A percentile compares a stretch with the other conserved stretches of the same genome.
Conservation (phyloP, 2,888 invertebrate species). For the Brachynemurus nebulosus region DNA sequence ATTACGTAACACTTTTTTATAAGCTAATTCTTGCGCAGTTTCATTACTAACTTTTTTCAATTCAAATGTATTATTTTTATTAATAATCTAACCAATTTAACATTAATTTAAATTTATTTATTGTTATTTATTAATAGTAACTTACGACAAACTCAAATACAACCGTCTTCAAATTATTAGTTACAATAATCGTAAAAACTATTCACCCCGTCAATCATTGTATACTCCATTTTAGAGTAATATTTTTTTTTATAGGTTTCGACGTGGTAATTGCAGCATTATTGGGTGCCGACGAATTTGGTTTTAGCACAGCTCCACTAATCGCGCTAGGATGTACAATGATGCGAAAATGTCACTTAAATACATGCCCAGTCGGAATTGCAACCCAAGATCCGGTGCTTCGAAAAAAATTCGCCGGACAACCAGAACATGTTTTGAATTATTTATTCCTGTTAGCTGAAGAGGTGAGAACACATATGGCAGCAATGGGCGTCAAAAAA, state of each 20-base stretch:
- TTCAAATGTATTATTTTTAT: too few species aligned
- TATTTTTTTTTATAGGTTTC: constrained; percentile 44
- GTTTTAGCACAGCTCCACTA: constrained; percentile 95
- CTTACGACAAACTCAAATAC: too few species aligned
- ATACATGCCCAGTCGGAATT: constrained; percentile 98
- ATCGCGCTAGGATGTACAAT: constrained; percentile 98
- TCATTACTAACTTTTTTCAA: too few species aligned
- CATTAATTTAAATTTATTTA: too few species aligned
- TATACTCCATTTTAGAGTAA: not conserved
- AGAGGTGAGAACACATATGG: constrained; percentile 87
- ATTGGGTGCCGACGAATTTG: constrained; percentile 96
- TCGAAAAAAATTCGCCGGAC: constrained; percentile 91
- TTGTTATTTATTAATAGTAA: too few species aligned
- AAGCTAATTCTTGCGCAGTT: too few species aligned
- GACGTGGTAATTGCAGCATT: constrained; percentile 93
- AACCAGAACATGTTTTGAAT: constrained; percentile 95
- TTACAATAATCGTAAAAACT: too few species aligned
- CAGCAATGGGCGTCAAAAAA: constrained; percentile 71
- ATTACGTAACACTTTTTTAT: too few species aligned
- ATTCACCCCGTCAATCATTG: not conserved
- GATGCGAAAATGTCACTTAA: constrained; percentile 99
- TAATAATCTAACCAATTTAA: too few species aligned
- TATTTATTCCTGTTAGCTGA: constrained; percentile 96
- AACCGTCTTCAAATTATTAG: too few species aligned
- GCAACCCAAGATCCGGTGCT: constrained; percentile 96